phyloP scores from a whole-genome alignment of 1,140 invertebrate genomes.

The Drosophila lowei region DNA sequence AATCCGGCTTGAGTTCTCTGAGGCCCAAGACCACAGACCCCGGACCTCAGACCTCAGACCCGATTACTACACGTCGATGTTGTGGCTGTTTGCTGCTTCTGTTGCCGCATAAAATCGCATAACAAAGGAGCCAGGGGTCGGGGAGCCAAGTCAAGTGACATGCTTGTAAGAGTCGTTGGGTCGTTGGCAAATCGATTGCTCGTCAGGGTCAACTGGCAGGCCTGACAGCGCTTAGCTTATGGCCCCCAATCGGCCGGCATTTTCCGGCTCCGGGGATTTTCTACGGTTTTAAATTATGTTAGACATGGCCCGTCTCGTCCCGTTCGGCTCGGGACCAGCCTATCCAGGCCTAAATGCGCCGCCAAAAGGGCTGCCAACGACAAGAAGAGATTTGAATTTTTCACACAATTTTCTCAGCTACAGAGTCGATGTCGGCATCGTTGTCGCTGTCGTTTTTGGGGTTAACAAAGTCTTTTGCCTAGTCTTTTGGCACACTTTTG shows the following conservation, averaged over 20 bases:
- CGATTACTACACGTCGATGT: slow-evolving; percentile 53
- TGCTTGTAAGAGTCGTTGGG: slow-evolving; percentile 61
- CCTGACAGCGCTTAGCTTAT: slow-evolving; percentile 66
- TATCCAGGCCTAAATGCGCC: slow-evolving; percentile 57
- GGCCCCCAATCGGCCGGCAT: slow-evolving; percentile 48
- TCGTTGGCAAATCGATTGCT: slow-evolving; percentile 65
- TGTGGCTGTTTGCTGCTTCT: slow-evolving; percentile 19
- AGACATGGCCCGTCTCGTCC: slow-evolving; percentile 48
- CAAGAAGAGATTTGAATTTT: slow-evolving; percentile 71
- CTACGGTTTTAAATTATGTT: slow-evolving; percentile 78
- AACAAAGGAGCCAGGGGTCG: slow-evolving; percentile 14
- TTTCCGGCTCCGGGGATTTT: slow-evolving; percentile 30
- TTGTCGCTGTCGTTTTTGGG: slow-evolving; percentile 36
- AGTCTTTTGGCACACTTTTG: slow-evolving; percentile 66
- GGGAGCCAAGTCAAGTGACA: slow-evolving; percentile 62
- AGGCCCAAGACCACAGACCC: slow-evolving; percentile 10
- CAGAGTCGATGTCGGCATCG: slow-evolving; percentile 19
- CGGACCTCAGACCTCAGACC: slow-evolving; percentile 29
- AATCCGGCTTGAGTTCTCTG: slow-evolving; percentile 38
- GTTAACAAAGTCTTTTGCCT: slow-evolving; percentile 72
- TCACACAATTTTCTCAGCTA: slow-evolving; percentile 65
- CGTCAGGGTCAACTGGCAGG: slow-evolving; percentile 70
- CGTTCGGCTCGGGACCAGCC: neutral
- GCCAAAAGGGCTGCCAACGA: slow-evolving; percentile 49
- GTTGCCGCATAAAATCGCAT: slow-evolving; percentile 44